phyloP scores from a whole-genome alignment of 2,797 vertebrate species.

The Sternotherus odoratus region DNA sequence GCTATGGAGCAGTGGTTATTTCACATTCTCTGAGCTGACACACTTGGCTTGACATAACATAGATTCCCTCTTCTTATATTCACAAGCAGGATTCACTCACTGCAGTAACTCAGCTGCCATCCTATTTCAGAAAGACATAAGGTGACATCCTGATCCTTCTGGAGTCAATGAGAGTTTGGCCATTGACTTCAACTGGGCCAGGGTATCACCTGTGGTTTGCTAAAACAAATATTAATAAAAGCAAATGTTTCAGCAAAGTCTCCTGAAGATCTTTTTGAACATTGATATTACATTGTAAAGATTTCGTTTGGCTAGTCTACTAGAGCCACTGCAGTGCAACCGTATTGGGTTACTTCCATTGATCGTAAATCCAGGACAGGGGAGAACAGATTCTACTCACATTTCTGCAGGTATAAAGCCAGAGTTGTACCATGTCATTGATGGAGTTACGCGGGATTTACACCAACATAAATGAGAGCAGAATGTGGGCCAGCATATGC shows the following conservation, averaged over 20 bases:
- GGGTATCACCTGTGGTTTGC: not conserved
- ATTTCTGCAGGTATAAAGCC: not conserved
- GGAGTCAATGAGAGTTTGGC: constrained; percentile 4
- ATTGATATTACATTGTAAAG: not conserved
- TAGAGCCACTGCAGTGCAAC: not conserved
- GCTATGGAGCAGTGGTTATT: constrained; percentile 8
- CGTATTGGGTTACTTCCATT: not conserved
- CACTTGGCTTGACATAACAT: not conserved
- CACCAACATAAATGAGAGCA: not conserved
- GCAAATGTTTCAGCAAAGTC: not conserved
- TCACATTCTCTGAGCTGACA: not conserved
- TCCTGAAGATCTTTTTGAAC: not conserved
- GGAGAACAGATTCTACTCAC: not conserved
- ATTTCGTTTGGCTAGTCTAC: not conserved
- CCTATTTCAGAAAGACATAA: constrained; percentile 50
- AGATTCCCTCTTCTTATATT: not conserved
- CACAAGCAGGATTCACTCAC: not conserved
- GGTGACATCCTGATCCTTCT: not conserved
- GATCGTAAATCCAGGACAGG: not conserved
- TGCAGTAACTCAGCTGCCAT: constrained; percentile 38
- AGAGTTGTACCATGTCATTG: not conserved
- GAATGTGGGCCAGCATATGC: not conserved
- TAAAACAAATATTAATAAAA: constrained; percentile 11
- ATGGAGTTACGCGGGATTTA: not conserved
- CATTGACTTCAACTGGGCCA: not conserved